Percentiles rank a stretch among this genome's conserved stretches.
Evolutionary conservation across 1,140 invertebrate genomes (phyloP).

Genomic region (Atta cephalotes): DNA sequence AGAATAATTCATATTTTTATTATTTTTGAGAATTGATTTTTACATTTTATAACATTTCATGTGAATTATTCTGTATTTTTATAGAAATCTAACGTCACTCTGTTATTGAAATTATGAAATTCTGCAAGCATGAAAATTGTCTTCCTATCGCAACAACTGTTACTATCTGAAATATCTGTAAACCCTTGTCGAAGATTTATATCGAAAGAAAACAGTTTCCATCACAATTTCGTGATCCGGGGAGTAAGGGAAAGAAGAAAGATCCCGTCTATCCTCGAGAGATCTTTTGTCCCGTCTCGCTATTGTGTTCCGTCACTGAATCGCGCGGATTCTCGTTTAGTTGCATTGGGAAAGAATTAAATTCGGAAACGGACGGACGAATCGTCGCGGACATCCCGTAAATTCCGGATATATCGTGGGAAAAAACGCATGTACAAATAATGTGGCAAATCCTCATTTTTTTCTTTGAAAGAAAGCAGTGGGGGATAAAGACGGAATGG

Average conservation of each 20-base stretch:
- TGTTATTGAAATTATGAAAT: neutral
- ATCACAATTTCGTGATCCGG: slow-evolving; percentile 51
- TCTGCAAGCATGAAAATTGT: neutral
- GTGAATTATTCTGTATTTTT: slow-evolving; percentile 8
- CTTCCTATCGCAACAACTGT: slow-evolving; percentile 34
- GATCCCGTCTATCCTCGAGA: slow-evolving; percentile 21
- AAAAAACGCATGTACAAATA: slow-evolving; percentile 50
- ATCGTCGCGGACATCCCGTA: slow-evolving; percentile 38
- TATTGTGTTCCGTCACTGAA: slow-evolving; percentile 58
- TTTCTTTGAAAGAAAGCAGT: slow-evolving; percentile 13
- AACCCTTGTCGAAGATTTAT: slow-evolving; percentile 61
- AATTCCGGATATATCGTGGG: slow-evolving; percentile 65
- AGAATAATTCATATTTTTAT: neutral
- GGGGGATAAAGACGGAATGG: neutral
- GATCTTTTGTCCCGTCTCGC: slow-evolving; percentile 64
- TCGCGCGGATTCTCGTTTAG: slow-evolving; percentile 66
- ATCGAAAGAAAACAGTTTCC: slow-evolving; percentile 61
- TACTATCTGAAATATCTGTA: neutral
- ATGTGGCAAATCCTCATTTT: slow-evolving; percentile 42
- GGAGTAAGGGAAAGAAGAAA: slow-evolving; percentile 24
- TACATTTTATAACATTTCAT: neutral
- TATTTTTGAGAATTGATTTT: neutral
- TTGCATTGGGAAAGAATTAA: slow-evolving; percentile 68
- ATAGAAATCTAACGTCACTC: neutral
- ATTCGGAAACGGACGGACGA: slow-evolving; percentile 52